Evolutionary conservation across 2,113 vertebrate genomes (phyloP).

Genomic region (Bombycilla garrulus): DNA sequence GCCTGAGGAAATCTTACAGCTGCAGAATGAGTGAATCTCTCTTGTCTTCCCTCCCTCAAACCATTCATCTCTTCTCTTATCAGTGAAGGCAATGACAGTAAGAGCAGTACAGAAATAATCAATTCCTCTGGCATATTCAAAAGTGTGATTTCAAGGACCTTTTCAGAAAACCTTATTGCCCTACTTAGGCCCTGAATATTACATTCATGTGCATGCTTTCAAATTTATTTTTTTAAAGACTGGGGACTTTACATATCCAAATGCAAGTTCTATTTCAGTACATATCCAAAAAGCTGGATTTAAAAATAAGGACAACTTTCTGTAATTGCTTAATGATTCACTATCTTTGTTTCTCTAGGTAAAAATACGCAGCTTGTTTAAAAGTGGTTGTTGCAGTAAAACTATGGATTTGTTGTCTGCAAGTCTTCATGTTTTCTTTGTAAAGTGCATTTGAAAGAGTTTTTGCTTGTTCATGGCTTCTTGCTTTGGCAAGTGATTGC

Average conservation of each 20-base stretch:
- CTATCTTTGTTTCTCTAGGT: background rate
- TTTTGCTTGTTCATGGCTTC: background rate
- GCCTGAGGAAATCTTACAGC: background rate
- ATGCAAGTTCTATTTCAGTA: background rate
- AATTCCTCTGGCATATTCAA: background rate
- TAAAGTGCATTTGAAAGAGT: background rate
- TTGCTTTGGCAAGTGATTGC: background rate
- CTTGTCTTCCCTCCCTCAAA: background rate
- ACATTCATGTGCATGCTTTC: background rate
- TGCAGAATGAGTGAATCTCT: background rate
- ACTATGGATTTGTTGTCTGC: background rate
- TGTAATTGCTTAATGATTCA: background rate
- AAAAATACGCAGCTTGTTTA: background rate
- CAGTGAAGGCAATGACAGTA: background rate
- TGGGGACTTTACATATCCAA: background rate
- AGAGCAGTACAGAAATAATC: constrained; percentile 22
- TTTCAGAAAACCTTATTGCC: background rate
- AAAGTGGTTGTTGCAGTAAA: background rate
- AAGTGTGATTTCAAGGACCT: constrained; percentile 1
- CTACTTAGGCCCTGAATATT: background rate
- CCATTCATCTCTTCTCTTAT: background rate
- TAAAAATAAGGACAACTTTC: background rate
- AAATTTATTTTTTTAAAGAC: background rate
- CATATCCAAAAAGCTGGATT: background rate
- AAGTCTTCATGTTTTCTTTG: background rate